These are phyloP conservation scores for Pantherophis guttatus DNA, from an alignment of 2,113 vertebrate species.

Conservation along the genomic window DNA sequence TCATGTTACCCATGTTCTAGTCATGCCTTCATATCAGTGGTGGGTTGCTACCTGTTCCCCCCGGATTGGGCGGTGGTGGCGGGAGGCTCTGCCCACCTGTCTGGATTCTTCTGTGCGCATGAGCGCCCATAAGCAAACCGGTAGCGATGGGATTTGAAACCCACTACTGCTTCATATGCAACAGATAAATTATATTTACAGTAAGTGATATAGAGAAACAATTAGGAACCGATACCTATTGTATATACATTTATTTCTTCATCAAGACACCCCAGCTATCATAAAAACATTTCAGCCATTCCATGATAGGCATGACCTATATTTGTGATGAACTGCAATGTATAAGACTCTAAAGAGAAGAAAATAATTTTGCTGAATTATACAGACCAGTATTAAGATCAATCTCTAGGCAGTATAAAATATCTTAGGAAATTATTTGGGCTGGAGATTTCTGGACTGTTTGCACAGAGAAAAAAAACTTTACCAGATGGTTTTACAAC, in stretches of 20 bases:
- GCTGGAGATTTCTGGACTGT: background rate
- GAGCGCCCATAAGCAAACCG: too few species aligned
- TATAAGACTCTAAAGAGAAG: background rate
- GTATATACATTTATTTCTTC: slow-evolving; percentile 15
- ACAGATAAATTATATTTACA: background rate
- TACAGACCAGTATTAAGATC: slow-evolving; percentile 44
- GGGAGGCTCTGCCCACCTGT: too few species aligned
- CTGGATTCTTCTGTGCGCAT: too few species aligned
- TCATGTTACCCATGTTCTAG: background rate
- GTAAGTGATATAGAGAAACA: background rate
- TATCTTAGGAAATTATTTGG: background rate
- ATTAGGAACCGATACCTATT: background rate
- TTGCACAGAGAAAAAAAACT: background rate
- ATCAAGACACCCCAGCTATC: slow-evolving; percentile 12
- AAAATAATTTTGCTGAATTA: slow-evolving; percentile 4
- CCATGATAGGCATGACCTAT: background rate
- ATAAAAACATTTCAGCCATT: background rate
- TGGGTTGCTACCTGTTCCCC: too few species aligned
- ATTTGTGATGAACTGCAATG: background rate
- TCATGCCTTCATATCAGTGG: background rate
- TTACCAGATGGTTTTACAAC: background rate
- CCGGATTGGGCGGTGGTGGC: too few species aligned
- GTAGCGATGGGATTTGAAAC: too few species aligned
- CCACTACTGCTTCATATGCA: background rate
- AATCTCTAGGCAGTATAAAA: background rate